A percentile compares a stretch with the other conserved stretches of the same genome.
Evolutionary conservation across 2,888 invertebrate species (phyloP).

Genomic region (Eulithis prunata): DNA sequence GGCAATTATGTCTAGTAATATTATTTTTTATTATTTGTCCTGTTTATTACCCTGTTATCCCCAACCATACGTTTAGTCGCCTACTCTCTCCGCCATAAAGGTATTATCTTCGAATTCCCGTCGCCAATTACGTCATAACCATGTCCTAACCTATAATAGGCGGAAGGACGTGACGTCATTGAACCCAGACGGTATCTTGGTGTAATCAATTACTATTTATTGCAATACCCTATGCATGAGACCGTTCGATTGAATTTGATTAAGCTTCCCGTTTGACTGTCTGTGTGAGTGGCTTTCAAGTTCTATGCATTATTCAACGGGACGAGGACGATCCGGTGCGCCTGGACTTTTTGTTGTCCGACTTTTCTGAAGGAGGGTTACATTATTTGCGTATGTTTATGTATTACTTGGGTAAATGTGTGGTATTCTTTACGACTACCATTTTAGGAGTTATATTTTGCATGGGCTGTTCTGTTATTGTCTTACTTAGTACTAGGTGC

Average conservation of each 20-base stretch:
- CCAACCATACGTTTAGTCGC: constrained; percentile 1
- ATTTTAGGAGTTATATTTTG: too few relatives aligned
- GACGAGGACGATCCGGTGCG: constrained; percentile 2
- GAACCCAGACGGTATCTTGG: constrained; percentile 49
- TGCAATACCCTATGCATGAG: constrained; percentile 46
- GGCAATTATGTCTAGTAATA: not conserved
- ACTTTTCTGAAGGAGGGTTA: not conserved
- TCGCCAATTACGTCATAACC: constrained; percentile 29
- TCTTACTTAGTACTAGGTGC: too few relatives aligned
- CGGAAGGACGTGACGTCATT: constrained; percentile 52
- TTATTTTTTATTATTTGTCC: constrained; percentile 1
- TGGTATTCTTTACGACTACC: not conserved
- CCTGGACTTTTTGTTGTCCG: constrained; percentile 1
- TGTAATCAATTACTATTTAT: constrained; percentile 55
- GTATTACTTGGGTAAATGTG: not conserved
- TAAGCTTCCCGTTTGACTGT: constrained; percentile 43
- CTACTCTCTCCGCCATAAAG: constrained; percentile 9
- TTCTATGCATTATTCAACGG: constrained; percentile 15
- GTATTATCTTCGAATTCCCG: constrained; percentile 21
- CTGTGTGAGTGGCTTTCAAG: constrained; percentile 35
- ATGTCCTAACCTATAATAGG: constrained; percentile 21
- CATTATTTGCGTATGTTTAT: not conserved
- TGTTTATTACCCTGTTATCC: constrained; percentile 3
- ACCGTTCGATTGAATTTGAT: constrained; percentile 49
- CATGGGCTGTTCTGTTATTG: too few relatives aligned